Evolutionary conservation across 2,888 invertebrate species (phyloP).

Genomic region (Trichacis sp.): DNA sequence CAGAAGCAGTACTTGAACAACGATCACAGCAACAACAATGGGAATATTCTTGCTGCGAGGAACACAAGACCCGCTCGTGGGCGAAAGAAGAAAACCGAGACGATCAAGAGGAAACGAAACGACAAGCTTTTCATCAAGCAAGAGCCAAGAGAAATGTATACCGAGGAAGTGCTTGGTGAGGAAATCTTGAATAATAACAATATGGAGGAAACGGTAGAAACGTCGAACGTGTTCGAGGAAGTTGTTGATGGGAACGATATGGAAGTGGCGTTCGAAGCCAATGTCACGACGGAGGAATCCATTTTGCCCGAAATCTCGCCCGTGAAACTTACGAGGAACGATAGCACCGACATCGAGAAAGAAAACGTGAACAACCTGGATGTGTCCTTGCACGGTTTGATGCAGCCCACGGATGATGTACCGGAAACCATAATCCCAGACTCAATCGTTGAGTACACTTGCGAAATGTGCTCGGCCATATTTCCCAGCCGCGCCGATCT

Average conservation of each 20-base stretch:
- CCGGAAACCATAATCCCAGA: constrained; percentile 71
- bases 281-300: constrained; percentile 54
- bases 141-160: constrained; percentile 43
- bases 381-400: constrained; percentile 53
- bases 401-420: constrained; percentile 68
- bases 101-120: constrained; percentile 21
- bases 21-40: constrained; percentile 61
- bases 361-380: constrained; percentile 50
- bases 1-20: constrained; percentile 35
- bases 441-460: constrained; percentile 74
- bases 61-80: constrained; percentile 42
- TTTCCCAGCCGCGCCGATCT: constrained; percentile 81
- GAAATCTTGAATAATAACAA: constrained; percentile 46
- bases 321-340: constrained; percentile 43
- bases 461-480: constrained; percentile 85
- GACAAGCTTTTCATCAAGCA: constrained; percentile 49
- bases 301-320: constrained; percentile 58
- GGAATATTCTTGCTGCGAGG: constrained; percentile 46
- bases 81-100: constrained; percentile 43
- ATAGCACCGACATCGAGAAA: constrained; percentile 33
- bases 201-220: constrained; percentile 17
- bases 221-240: constrained; percentile 28
- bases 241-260: constrained; percentile 56
- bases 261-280: constrained; percentile 61
- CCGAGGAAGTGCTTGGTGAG: constrained; percentile 12